A percentile compares a stretch with the other conserved stretches of the same genome.
phyloP scores from a whole-genome alignment of 2,888 invertebrate species.

The Sympetrum striolatum region DNA sequence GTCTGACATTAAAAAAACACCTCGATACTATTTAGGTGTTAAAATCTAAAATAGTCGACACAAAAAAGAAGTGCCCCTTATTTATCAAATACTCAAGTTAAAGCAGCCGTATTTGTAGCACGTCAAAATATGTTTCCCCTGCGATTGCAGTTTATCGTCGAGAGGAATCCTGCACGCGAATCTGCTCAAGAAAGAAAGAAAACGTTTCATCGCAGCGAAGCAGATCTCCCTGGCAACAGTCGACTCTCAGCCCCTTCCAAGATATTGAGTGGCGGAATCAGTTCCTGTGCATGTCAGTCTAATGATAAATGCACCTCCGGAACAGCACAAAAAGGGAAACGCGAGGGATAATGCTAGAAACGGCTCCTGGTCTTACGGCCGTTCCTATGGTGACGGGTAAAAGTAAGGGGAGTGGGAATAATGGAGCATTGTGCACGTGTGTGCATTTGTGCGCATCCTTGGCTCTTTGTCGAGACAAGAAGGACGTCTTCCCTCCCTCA shows the following conservation, averaged over 20 bases:
- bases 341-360: background rate
- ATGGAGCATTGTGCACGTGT: background rate
- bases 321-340: background rate
- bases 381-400: background rate
- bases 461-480: too few relatives aligned
- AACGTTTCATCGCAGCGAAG: background rate
- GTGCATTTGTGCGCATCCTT: background rate
- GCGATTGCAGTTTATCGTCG: too few relatives aligned
- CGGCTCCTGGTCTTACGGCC: background rate
- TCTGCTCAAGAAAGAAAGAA: background rate
- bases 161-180: too few relatives aligned
- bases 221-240: background rate
- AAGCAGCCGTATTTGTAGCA: too few relatives aligned
- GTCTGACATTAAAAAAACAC: too few relatives aligned
- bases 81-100: too few relatives aligned
- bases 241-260: background rate
- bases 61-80: too few relatives aligned
- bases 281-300: background rate
- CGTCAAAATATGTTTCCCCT: too few relatives aligned
- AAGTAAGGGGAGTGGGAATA: background rate
- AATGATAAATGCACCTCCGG: background rate
- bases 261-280: background rate
- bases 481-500: too few relatives aligned
- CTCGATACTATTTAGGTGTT: too few relatives aligned
- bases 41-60: too few relatives aligned